These are phyloP conservation scores for Squalus acanthias DNA, from an alignment of 2,797 vertebrate species.

Conservation along the genomic window DNA sequence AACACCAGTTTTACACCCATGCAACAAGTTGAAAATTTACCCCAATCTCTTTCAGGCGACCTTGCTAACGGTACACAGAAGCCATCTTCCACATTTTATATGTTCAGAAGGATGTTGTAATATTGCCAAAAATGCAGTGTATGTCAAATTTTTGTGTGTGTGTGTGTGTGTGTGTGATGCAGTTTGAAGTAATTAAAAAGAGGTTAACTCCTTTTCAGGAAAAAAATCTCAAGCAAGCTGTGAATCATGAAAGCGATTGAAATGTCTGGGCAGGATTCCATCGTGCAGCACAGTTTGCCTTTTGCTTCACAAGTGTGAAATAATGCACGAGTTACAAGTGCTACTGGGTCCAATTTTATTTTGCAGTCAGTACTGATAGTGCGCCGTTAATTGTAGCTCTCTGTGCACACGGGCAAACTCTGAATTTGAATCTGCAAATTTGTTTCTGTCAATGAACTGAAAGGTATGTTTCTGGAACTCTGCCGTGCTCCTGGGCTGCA, in stretches of 20 bases:
- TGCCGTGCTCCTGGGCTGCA: background rate
- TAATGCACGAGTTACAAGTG: slow-evolving; percentile 19
- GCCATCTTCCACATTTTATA: background rate
- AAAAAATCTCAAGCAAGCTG: slow-evolving; percentile 31
- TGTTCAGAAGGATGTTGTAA: background rate
- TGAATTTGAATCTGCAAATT: slow-evolving; percentile 1
- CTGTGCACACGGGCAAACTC: background rate
- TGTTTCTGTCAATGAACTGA: background rate
- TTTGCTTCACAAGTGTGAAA: slow-evolving; percentile 33
- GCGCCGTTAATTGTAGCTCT: background rate
- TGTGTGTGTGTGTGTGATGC: background rate
- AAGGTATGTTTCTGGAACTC: background rate
- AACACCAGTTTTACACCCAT: background rate
- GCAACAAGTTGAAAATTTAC: background rate
- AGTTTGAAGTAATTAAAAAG: slow-evolving; percentile 21
- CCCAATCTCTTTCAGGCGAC: background rate
- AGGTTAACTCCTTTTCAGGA: slow-evolving; percentile 20
- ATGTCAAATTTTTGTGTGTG: background rate
- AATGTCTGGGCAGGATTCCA: slow-evolving; percentile 27
- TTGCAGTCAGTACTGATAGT: background rate
- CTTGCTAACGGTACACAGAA: background rate
- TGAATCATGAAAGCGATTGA: slow-evolving; percentile 11
- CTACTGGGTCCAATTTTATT: slow-evolving; percentile 27
- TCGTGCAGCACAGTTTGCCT: slow-evolving; percentile 26
- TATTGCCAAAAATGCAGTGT: background rate